Conservation (phyloP, 2,888 invertebrate species). For the Yponomeuta evonymella region DNA sequence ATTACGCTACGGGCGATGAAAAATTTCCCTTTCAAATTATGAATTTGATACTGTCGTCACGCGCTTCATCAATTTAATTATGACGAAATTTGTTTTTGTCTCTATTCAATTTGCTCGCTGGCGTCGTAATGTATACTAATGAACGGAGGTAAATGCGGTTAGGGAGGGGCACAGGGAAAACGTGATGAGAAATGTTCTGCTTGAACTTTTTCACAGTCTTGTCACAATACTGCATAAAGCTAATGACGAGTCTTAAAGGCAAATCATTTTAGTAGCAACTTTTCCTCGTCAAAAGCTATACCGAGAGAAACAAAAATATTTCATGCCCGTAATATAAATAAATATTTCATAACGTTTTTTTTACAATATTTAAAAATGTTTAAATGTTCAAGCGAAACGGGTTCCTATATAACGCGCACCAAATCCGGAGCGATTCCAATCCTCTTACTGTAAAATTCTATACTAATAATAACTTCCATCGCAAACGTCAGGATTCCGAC, state of each 20-base stretch:
- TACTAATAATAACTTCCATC: no score
- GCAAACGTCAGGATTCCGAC: no score
- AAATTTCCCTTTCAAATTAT: slow-evolving; percentile 66
- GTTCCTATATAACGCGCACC: no score
- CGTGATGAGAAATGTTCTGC: not conserved
- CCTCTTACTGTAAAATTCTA: no score
- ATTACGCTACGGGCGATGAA: slow-evolving; percentile 54
- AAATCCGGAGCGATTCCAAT: no score
- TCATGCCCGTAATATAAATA: no score
- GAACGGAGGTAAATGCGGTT: slow-evolving; percentile 21
- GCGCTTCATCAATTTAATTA: slow-evolving; percentile 63
- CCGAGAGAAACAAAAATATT: no score
- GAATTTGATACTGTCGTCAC: slow-evolving; percentile 60
- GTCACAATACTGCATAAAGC: not conserved
- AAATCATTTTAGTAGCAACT: no score
- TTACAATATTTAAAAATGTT: no score
- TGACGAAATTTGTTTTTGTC: slow-evolving; percentile 41
- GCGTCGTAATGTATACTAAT: slow-evolving; percentile 36
- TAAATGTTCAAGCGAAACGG: no score
- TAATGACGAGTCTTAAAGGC: not conserved
- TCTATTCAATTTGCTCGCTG: slow-evolving; percentile 38
- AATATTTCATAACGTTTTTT: no score
- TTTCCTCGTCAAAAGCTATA: not conserved
- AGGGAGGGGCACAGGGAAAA: not conserved
- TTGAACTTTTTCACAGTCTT: not conserved